Conservation (phyloP, 2,113 vertebrate genomes). For the Phrynosoma platyrhinos region DNA sequence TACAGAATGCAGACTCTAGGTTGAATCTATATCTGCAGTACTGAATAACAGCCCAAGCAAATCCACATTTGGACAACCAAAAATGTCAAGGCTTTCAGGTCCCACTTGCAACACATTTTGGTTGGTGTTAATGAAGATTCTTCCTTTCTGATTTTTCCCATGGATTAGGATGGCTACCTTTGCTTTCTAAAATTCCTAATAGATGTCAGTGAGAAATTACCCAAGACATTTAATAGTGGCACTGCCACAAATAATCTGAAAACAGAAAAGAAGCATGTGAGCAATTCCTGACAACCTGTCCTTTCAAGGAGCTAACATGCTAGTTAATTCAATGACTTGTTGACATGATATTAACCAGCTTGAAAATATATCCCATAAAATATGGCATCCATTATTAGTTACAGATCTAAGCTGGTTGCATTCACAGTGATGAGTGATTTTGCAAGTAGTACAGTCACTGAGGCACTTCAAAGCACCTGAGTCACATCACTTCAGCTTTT, state of each 20-base stretch:
- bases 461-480: conserved; percentile 65
- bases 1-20: no score
- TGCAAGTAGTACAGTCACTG: conserved; percentile 60
- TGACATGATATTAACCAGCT: conserved; percentile 64
- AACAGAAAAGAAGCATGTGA: background rate
- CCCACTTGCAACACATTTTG: background rate
- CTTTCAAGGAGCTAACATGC: conserved; percentile 52
- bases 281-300: conserved; percentile 32
- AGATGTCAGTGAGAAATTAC: background rate
- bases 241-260: conserved; percentile 41
- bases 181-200: background rate
- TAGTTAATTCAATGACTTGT: conserved; percentile 67
- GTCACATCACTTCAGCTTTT: conserved; percentile 56
- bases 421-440: conserved; percentile 53
- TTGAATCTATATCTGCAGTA: no score
- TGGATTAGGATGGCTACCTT: background rate
- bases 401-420: conserved; percentile 50
- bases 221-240: background rate
- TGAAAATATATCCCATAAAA: conserved; percentile 58
- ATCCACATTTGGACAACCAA: background rate
- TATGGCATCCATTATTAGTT: conserved; percentile 49
- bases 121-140: background rate
- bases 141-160: background rate
- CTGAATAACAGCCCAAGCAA: no score
- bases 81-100: background rate